phyloP scores from a whole-genome alignment of 2,113 vertebrate species.

The Menidia beryllina region DNA sequence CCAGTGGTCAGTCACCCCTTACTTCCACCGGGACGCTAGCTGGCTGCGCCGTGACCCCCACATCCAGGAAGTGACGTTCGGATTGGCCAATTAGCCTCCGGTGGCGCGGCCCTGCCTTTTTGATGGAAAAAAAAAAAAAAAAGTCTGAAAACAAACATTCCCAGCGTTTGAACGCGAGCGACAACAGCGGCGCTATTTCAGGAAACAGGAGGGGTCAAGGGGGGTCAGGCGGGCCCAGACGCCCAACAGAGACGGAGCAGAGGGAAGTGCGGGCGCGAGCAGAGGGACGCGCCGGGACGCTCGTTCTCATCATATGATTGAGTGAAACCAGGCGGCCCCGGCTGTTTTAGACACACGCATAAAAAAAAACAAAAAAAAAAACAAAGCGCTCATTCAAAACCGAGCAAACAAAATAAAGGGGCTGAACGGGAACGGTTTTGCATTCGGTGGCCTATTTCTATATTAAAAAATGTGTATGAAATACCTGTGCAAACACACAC shows the following conservation, averaged over 20 bases:
- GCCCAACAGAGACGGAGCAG: neutral
- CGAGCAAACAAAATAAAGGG: neutral
- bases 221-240: constrained; percentile 29
- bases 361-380: constrained; percentile 7
- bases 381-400: constrained; percentile 23
- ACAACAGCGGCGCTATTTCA: constrained; percentile 43
- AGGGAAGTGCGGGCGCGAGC: constrained; percentile 15
- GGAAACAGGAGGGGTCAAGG: constrained; percentile 38
- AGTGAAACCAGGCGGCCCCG: neutral
- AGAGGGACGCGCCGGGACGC: constrained; percentile 12
- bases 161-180: neutral
- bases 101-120: neutral
- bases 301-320: constrained; percentile 58
- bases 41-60: constrained; percentile 1
- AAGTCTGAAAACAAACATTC: neutral
- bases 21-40: constrained; percentile 25
- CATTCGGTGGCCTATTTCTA: constrained; percentile 13
- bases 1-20: constrained; percentile 50
- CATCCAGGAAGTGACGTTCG: constrained; percentile 61
- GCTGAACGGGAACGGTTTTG: constrained; percentile 10
- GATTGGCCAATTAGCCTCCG: constrained; percentile 10
- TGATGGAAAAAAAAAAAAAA: neutral
- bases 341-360: constrained; percentile 8
- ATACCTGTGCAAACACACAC: neutral
- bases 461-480: neutral